Base-by-base conservation (phyloP, 2,888 invertebrate genomes). In the Drosophila leonis region DNA sequence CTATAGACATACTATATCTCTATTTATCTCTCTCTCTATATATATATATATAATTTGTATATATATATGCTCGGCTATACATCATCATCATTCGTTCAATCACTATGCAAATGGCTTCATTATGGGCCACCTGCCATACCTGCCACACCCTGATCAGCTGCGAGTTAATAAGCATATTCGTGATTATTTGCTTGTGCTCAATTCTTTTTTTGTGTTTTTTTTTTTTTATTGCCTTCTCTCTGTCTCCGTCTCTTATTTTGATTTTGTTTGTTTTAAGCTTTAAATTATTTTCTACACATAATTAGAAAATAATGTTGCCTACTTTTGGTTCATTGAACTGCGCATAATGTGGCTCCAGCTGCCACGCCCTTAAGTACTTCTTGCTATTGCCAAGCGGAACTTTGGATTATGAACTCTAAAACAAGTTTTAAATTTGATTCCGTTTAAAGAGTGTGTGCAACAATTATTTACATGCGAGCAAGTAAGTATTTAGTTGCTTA, bases 301-400 rank as follows among this genome's bases (percentile, higher is more conserved):
- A 84, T 84, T 83, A 82, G 77, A 84, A 82, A 88, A 83, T 90
- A 80, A 78, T 80, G 74, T 83, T 87, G 90, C 86, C 88, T 88
- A 90, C 88, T 88, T 87, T 83, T 83, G 80, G 87, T 90, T 90
- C 87, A 88, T 68, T 87, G 87, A 87, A 90, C 86, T 78, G 78
- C 20, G 46, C 41, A 37, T 71, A 74, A 74, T 77, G 64, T 15
- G 72, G 59, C 35, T 63, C 42, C 31, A 59, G 18, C 18, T 56
- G 79, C 80, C 80, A 80, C 80, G 76, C 80, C 78, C 64, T 46
- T 20, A 68, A 69, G 52, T 71, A 51, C 57, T 3, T 13, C 24
- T 15, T 15, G 59, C 29, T 20, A 13, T 10, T 37, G 27, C 69
- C 33, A 49, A 49, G 49, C 31, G 49, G 49, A 49, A 33, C 49